Evolutionary conservation across 2,888 invertebrate species (phyloP).

Genomic region (Platycheirus rosarum): DNA sequence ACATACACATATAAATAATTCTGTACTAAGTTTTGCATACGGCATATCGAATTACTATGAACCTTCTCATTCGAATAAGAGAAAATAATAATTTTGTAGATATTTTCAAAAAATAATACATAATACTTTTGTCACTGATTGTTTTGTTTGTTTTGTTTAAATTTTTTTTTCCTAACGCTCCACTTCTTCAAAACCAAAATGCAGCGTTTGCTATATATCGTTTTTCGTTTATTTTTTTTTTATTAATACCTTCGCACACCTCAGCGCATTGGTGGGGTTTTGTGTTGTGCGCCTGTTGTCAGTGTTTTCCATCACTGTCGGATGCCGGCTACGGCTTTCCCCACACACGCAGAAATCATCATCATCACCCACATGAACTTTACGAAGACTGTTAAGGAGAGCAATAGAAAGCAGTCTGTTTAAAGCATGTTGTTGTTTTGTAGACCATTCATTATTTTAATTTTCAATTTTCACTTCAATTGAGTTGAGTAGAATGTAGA

Average conservation of each 20-base stretch:
- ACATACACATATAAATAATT: too few relatives aligned
- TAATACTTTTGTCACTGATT: too few relatives aligned
- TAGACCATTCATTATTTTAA: slow-evolving; percentile 57
- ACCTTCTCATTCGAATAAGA: too few relatives aligned
- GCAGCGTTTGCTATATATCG: slow-evolving; percentile 35
- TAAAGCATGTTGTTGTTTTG: slow-evolving; percentile 55
- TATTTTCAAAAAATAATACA: too few relatives aligned
- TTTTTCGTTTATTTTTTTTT: slow-evolving; percentile 4
- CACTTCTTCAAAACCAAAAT: not conserved
- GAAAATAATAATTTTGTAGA: too few relatives aligned
- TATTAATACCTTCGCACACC: slow-evolving; percentile 25
- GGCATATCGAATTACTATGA: too few relatives aligned
- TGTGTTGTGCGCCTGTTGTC: slow-evolving; percentile 11
- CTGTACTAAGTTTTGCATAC: too few relatives aligned
- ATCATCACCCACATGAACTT: slow-evolving; percentile 76
- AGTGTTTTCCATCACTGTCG: slow-evolving; percentile 25
- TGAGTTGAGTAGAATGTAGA: slow-evolving; percentile 27
- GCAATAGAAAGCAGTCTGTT: slow-evolving; percentile 51
- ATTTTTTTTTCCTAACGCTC: too few relatives aligned
- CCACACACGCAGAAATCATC: slow-evolving; percentile 10
- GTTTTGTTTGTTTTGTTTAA: too few relatives aligned
- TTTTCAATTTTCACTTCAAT: slow-evolving; percentile 62
- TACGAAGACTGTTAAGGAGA: slow-evolving; percentile 42
- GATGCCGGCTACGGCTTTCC: slow-evolving; percentile 11
- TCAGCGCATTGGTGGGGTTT: slow-evolving; percentile 48